Base-by-base conservation (phyloP, 2,113 vertebrate species). In the Cyanoderma ruficeps region DNA sequence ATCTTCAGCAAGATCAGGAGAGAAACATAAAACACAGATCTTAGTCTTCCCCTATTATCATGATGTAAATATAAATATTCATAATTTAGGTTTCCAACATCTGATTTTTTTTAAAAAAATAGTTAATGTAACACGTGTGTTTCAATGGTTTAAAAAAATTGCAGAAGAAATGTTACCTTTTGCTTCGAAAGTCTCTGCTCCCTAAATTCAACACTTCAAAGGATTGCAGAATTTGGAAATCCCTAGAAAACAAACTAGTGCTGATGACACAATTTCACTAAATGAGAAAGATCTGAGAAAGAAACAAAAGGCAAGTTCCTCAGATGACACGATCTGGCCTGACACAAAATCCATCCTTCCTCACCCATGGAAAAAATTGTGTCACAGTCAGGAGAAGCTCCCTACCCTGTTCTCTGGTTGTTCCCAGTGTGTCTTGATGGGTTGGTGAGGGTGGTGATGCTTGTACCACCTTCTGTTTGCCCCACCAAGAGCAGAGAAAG, bases 301-400 rank as follows among this genome's bases (percentile, higher is more conserved):
- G 11, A 90, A 81, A 47, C 7, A 67, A 57, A 83, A 81, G 53
- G 21, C 55, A 82, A 64, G 10, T 55, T 82, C 74, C 50, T 88
- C 47, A 47, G 23, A 49, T 57, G 11, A 55, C 0, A 0, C 68
- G 30, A 67, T 39, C 16, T 33, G 23, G 25, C 30, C 13, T 1
- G 7, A 69, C 41, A 56, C 16, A 49, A 93, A 86, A 61, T 41
- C 37, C 28, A 69, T 19, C 59, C 35, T 17, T 60, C 33, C 50
- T 87, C 44, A 57, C 9, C 17, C 11, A 39, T 11, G 31, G 30
- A 18, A 91, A 72, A 65, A 77, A 10, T 18, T 65, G 67, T 83
- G 44, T 57, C 44, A 56, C 9, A 79, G 30, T 16, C 56, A 71
- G 27, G 53, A 89, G 55, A 69, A 60, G 64, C 30, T 76, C 49